Conservation (phyloP, 1,140 invertebrate genomes). For the Calosoma granatense region DNA sequence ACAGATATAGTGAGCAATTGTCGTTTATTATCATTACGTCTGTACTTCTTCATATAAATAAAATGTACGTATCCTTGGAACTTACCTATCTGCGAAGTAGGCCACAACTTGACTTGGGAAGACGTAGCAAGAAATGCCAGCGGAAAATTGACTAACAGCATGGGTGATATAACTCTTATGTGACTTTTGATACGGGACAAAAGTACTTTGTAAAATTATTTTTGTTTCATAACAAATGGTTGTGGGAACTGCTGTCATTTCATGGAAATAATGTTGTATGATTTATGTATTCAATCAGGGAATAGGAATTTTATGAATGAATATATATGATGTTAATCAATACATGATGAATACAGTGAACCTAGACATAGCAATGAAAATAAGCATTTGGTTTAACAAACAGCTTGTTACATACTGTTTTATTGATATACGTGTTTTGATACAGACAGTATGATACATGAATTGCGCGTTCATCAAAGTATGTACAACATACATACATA, state of each 20-base stretch:
- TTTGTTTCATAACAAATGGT: too few relatives aligned
- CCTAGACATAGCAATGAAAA: not conserved
- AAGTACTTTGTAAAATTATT: too few relatives aligned
- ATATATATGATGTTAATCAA: too few relatives aligned
- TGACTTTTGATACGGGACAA: too few relatives aligned
- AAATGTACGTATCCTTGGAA: too few relatives aligned
- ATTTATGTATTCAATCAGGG: too few relatives aligned
- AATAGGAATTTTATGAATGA: too few relatives aligned
- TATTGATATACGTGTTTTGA: constrained; percentile 7
- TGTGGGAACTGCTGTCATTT: too few relatives aligned
- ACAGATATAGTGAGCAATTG: not conserved
- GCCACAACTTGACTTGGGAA: not conserved
- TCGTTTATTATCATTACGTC: not conserved
- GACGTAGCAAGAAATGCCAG: not conserved
- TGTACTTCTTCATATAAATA: not conserved
- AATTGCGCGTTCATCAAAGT: not conserved
- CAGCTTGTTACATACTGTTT: constrained; percentile 3
- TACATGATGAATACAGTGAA: too few relatives aligned
- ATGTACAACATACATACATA: constrained; percentile 4
- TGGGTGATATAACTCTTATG: too few relatives aligned
- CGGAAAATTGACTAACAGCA: too few relatives aligned
- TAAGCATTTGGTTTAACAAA: not conserved
- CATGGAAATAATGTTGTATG: too few relatives aligned
- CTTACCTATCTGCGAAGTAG: not conserved
- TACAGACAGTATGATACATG: constrained; percentile 5